These are phyloP conservation scores for Hippocampus comes DNA, from an alignment of 2,113 vertebrate genomes.

Conservation along the genomic window DNA sequence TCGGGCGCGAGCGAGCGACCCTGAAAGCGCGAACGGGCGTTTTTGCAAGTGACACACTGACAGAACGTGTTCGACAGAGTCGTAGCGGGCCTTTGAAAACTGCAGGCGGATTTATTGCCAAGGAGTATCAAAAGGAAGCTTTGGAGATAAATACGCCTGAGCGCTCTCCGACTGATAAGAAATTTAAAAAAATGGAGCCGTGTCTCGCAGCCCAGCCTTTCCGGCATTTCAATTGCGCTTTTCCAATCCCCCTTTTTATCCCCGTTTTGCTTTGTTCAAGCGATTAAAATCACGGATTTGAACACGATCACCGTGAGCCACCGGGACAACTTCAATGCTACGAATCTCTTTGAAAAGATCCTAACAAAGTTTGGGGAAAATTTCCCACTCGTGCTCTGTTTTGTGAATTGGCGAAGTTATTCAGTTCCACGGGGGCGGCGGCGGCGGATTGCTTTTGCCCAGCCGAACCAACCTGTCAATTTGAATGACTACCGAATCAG, in stretches of 20 bases:
- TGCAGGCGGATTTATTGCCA: conserved; percentile 1
- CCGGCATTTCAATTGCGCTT: background rate
- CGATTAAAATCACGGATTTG: background rate
- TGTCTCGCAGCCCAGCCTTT: background rate
- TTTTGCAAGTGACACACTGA: background rate
- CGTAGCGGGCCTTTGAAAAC: background rate
- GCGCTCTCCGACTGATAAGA: background rate
- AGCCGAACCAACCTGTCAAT: too few species aligned
- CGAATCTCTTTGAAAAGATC: too few species aligned
- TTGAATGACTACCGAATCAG: too few species aligned
- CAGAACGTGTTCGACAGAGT: background rate
- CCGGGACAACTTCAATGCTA: background rate
- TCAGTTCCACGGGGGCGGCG: too few species aligned
- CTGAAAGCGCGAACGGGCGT: background rate
- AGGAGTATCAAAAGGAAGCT: conserved; percentile 7
- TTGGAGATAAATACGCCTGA: background rate
- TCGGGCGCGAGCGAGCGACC: background rate
- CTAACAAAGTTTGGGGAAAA: too few species aligned
- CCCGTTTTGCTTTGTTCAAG: background rate
- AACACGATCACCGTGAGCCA: background rate
- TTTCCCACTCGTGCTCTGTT: too few species aligned
- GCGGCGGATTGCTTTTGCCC: too few species aligned
- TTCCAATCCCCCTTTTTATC: background rate
- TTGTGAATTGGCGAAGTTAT: too few species aligned
- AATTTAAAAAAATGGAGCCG: background rate